Percentiles rank a stretch among this genome's conserved stretches.
phyloP scores from a whole-genome alignment of 2,797 vertebrate species.

The Peromyscus melanophrys region DNA sequence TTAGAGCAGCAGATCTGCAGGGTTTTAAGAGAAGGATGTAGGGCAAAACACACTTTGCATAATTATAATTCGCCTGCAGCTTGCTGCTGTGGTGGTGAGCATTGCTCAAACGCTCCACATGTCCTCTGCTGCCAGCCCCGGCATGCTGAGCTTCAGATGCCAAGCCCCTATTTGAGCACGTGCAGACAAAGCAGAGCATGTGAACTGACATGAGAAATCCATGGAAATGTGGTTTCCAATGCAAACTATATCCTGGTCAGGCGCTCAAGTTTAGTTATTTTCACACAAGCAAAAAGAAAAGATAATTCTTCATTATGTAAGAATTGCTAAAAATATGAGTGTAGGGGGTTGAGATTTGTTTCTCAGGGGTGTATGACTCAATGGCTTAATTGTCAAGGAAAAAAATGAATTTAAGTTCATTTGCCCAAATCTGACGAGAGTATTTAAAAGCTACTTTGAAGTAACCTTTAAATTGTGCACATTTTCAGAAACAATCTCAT shows the following conservation, averaged over 20 bases:
- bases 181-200: not conserved
- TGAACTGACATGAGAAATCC: not conserved
- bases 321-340: constrained; percentile 53
- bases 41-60: not conserved
- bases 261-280: constrained; percentile 50
- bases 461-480: constrained; percentile 59
- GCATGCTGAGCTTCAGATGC: not conserved
- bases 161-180: not conserved
- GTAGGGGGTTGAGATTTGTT: constrained; percentile 44
- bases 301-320: constrained; percentile 65
- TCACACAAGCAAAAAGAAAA: constrained; percentile 26
- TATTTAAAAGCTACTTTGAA: constrained; percentile 39
- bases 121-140: not conserved
- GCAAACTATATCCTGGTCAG: constrained; percentile 35
- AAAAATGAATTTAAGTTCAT: constrained; percentile 58
- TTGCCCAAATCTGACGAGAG: constrained; percentile 58
- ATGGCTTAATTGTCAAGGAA: constrained; percentile 40
- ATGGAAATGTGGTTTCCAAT: not conserved
- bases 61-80: constrained; percentile 2
- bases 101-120: not conserved
- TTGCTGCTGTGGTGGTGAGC: not conserved
- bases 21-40: not conserved
- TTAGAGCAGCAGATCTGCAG: not conserved
- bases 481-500: constrained; percentile 77
- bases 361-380: constrained; percentile 58